phyloP scores from a whole-genome alignment of 2,888 invertebrate genomes.

The Temnothorax rugatulus region DNA sequence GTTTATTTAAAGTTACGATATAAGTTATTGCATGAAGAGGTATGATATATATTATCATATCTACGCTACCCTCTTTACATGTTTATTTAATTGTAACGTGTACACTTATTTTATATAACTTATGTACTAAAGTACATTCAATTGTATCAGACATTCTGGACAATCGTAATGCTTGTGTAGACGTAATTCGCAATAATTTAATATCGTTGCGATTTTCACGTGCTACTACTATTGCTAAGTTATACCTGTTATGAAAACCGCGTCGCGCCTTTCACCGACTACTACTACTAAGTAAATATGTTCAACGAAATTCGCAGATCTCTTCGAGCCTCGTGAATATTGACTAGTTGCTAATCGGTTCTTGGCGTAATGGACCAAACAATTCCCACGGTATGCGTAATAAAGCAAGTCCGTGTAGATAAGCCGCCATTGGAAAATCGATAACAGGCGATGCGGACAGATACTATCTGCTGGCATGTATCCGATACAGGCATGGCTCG shows the following conservation, averaged over 20 bases:
- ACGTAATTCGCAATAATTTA: not conserved
- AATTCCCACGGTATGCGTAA: slow-evolving; percentile 43
- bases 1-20: slow-evolving; percentile 25
- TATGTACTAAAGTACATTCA: not conserved
- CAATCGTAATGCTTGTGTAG: not conserved
- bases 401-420: slow-evolving; percentile 38
- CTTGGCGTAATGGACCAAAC: slow-evolving; percentile 50
- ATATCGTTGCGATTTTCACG: not conserved
- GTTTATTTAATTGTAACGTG: slow-evolving; percentile 17
- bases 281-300: not conserved
- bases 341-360: slow-evolving; percentile 35
- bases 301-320: not conserved
- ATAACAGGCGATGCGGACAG: slow-evolving; percentile 54
- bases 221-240: not conserved
- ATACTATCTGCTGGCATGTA: slow-evolving; percentile 51
- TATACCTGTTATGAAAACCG: not conserved
- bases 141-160: not conserved
- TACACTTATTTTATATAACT: not conserved
- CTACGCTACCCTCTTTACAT: not conserved
- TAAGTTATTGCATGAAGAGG: not conserved
- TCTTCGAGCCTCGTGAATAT: not conserved
- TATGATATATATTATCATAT: not conserved
- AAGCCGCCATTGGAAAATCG: slow-evolving; percentile 52
- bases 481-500: slow-evolving; percentile 55
- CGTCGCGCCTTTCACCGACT: not conserved